A percentile compares a stretch with the other conserved stretches of the same genome.
phyloP scores from a whole-genome alignment of 2,888 invertebrate genomes.

The Mantis religiosa region DNA sequence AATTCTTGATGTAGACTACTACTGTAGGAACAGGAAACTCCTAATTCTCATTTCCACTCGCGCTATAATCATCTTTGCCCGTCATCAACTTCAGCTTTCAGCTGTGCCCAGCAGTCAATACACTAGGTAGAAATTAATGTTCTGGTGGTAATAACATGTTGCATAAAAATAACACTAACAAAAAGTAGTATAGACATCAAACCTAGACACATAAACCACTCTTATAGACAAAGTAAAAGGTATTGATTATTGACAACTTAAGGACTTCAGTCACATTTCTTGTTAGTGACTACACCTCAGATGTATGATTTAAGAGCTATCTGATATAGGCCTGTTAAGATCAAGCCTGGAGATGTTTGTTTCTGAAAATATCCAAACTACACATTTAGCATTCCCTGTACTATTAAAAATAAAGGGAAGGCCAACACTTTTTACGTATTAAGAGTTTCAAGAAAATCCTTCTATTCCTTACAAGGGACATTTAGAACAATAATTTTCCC shows the following conservation, averaged over 20 bases:
- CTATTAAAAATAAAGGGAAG: no score
- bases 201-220: background rate
- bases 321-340: no score
- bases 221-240: background rate
- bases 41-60: background rate
- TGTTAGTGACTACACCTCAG: no score
- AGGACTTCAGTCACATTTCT: background rate
- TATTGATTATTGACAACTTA: background rate
- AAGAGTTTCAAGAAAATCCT: no score
- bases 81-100: background rate
- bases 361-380: no score
- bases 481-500: no score
- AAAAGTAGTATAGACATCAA: background rate
- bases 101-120: background rate
- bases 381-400: no score
- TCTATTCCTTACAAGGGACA: no score
- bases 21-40: background rate
- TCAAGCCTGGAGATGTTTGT: no score
- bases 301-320: no score
- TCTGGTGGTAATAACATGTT: background rate
- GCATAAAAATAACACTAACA: background rate
- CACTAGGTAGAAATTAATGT: background rate
- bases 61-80: background rate
- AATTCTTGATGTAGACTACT: background rate
- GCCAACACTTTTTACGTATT: no score